A percentile compares a stretch with the other conserved stretches of the same genome.
These are phyloP conservation scores for Drosophila subpulchrella DNA, from an alignment of 1,140 invertebrate species.

Conservation along the genomic window DNA sequence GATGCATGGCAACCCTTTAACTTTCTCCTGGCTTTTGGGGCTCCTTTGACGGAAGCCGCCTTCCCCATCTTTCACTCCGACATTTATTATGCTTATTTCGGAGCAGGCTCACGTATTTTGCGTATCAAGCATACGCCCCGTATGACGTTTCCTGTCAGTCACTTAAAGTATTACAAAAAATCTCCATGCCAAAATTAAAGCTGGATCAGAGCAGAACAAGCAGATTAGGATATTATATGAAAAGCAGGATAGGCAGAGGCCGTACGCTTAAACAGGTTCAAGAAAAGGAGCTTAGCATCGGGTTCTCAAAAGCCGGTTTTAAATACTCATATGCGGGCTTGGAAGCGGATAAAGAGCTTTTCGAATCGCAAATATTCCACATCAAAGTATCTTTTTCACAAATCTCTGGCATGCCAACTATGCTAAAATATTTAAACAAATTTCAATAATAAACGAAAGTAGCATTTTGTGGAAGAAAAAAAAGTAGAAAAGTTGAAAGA, in stretches of 20 bases:
- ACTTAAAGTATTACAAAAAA: constrained; percentile 42
- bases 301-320: not conserved
- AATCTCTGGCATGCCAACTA: constrained; percentile 10
- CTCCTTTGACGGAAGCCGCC: constrained; percentile 24
- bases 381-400: constrained; percentile 25
- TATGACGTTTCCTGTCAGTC: constrained; percentile 62
- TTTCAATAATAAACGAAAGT: constrained; percentile 5
- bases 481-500: constrained; percentile 2
- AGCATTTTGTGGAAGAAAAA: constrained; percentile 11
- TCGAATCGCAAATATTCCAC: constrained; percentile 6
- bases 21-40: constrained; percentile 17
- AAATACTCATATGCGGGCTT: not conserved
- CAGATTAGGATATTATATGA: not conserved
- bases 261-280: constrained; percentile 5
- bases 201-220: constrained; percentile 3
- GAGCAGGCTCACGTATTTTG: constrained; percentile 61
- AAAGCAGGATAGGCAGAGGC: too few relatives aligned
- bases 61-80: constrained; percentile 18
- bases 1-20: constrained; percentile 70
- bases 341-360: constrained; percentile 3
- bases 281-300: constrained; percentile 12
- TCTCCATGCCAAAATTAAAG: constrained; percentile 17
- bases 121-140: constrained; percentile 66
- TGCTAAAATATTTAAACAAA: constrained; percentile 20
- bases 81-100: constrained; percentile 77